Conservation (phyloP, 2,888 invertebrate genomes). For the Linhomoeus sp. region DNA sequence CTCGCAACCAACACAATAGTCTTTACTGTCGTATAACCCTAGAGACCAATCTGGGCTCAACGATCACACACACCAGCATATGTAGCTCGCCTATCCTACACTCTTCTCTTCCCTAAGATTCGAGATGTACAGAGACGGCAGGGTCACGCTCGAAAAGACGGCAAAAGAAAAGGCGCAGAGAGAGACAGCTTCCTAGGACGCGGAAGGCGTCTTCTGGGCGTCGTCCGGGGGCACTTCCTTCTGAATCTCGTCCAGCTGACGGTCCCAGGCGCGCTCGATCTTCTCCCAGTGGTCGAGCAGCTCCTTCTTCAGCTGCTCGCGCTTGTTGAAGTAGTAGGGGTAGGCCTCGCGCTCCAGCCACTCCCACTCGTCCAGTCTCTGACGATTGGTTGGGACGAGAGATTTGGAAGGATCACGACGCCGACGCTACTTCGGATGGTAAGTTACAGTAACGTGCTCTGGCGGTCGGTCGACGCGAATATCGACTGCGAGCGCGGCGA, state of each 20-base stretch:
- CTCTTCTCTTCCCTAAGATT: too few relatives aligned
- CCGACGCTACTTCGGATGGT: neutral
- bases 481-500: too few relatives aligned
- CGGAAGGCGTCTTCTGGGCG: neutral
- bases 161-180: too few relatives aligned
- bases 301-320: constrained; percentile 26
- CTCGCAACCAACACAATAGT: too few relatives aligned
- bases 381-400: neutral
- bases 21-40: too few relatives aligned
- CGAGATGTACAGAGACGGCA: too few relatives aligned
- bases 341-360: constrained; percentile 10
- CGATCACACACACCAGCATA: too few relatives aligned
- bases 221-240: constrained; percentile 14
- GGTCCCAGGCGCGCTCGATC: constrained; percentile 26
- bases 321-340: constrained; percentile 26
- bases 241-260: constrained; percentile 20
- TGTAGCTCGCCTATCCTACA: too few relatives aligned
- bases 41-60: too few relatives aligned
- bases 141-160: too few relatives aligned
- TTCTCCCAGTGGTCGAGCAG: constrained; percentile 25
- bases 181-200: too few relatives aligned
- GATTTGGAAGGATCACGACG: neutral
- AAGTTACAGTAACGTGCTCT: neutral
- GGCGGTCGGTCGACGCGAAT: too few relatives aligned
- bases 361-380: constrained; percentile 4